Conservation (phyloP, 2,113 vertebrate genomes). For the Phyllostomus hastatus region DNA sequence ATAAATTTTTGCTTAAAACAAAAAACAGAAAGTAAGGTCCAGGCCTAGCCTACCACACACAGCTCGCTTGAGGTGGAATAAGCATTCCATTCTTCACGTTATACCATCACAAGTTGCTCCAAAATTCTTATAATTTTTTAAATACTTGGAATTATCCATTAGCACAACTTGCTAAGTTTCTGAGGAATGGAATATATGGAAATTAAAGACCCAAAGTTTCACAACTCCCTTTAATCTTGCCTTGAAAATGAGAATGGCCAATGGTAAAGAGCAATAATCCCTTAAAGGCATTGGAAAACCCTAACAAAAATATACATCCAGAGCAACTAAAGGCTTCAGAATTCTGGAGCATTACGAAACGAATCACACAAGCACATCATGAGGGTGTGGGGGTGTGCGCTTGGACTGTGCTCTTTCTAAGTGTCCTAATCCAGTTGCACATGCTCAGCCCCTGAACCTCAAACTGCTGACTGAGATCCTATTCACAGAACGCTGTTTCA, state of each 20-base stretch:
- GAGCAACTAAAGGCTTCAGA: background rate
- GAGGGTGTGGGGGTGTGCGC: background rate
- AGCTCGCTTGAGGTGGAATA: background rate
- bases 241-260: conserved; percentile 34
- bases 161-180: background rate
- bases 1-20: background rate
- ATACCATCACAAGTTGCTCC: background rate
- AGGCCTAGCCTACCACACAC: background rate
- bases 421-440: too few relatives aligned
- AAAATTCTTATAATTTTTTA: background rate
- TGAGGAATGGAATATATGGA: background rate
- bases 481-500: background rate
- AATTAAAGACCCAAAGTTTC: background rate
- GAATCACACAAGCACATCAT: background rate
- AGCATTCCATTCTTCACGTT: background rate
- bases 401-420: background rate
- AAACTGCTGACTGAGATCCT: background rate
- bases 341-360: background rate
- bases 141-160: background rate
- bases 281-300: background rate
- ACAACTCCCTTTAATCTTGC: background rate
- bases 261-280: background rate
- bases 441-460: background rate
- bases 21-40: background rate
- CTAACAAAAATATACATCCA: background rate